phyloP scores from a whole-genome alignment of 2,113 vertebrate genomes.

The Erythrocercus mccallii region DNA sequence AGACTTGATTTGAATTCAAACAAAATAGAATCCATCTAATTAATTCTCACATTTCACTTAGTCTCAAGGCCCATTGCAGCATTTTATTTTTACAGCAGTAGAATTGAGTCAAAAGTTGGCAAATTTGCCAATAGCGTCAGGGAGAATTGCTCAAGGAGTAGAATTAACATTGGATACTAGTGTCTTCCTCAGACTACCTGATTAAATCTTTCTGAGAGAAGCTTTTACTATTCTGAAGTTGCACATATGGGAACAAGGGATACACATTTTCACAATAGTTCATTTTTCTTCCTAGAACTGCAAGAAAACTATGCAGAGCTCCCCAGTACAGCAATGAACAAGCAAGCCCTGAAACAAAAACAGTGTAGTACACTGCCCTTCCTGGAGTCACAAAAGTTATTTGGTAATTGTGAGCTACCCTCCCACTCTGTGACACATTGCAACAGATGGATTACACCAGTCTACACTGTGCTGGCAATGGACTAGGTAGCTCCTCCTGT shows the following conservation, averaged over 20 bases:
- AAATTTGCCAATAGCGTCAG: neutral
- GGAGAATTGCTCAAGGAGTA: neutral
- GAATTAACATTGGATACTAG: neutral
- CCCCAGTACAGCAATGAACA: neutral
- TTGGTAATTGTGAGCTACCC: neutral
- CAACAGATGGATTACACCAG: neutral
- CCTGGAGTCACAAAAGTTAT: neutral
- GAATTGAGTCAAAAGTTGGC: neutral
- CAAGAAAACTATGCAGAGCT: neutral
- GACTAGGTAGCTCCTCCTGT: neutral
- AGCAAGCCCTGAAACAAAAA: neutral
- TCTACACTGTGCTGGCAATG: neutral
- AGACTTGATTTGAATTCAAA: neutral
- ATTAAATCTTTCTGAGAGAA: neutral
- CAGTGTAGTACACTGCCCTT: neutral
- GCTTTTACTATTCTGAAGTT: neutral
- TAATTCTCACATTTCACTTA: neutral
- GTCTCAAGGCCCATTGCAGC: neutral
- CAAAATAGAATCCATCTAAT: neutral
- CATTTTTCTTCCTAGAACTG: neutral
- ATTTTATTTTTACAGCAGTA: neutral
- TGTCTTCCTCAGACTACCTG: neutral
- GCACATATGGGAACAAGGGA: neutral
- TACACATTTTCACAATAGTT: fast-evolving
- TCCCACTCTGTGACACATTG: neutral